phyloP scores from a whole-genome alignment of 2,113 vertebrate species.

The Passer montanus region DNA sequence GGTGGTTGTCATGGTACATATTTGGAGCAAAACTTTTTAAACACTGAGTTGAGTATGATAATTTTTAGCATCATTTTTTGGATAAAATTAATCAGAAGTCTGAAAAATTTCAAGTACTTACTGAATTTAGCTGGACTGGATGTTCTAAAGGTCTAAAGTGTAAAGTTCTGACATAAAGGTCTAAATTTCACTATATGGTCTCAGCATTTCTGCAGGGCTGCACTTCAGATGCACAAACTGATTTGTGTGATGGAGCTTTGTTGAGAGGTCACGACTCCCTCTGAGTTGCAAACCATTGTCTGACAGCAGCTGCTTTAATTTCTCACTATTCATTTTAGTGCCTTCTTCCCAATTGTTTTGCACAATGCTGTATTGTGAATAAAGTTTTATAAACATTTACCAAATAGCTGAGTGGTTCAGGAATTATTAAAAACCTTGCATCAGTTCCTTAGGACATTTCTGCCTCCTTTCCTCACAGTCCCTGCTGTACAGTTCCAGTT shows the following conservation, averaged over 20 bases:
- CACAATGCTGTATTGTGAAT: background rate
- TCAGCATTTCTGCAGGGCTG: background rate
- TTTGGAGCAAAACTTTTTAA: background rate
- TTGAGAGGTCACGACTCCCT: background rate
- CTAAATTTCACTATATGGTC: background rate
- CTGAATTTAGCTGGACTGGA: background rate
- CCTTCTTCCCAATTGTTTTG: background rate
- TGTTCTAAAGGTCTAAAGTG: background rate
- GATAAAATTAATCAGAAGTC: background rate
- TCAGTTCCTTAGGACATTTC: background rate
- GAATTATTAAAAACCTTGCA: background rate
- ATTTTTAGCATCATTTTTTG: background rate
- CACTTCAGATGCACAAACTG: background rate
- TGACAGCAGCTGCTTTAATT: conserved; percentile 40
- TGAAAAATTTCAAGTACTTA: background rate
- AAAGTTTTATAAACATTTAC: background rate
- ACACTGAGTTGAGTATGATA: background rate
- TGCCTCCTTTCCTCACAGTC: background rate
- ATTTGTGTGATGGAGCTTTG: background rate
- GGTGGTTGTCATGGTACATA: background rate
- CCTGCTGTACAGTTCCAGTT: background rate
- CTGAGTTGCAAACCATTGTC: background rate
- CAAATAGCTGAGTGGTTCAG: background rate
- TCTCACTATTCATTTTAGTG: background rate
- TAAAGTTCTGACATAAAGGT: background rate